A percentile compares a stretch with the other conserved stretches of the same genome.
Conservation (phyloP, 1,140 invertebrate species). For the Pseudomyrmex dendroicus region DNA sequence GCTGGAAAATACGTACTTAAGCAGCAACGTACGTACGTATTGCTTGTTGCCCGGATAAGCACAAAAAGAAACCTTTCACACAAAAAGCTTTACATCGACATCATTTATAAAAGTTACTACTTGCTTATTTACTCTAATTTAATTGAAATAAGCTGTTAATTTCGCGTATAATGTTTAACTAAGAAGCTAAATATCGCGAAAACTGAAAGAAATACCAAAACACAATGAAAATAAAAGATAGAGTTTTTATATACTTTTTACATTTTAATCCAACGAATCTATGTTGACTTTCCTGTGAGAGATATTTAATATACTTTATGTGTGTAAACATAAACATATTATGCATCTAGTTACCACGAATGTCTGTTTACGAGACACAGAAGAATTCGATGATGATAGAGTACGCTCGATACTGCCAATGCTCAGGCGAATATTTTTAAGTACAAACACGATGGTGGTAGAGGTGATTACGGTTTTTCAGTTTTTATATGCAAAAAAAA, state of each 20-base stretch:
- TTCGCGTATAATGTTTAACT: slow-evolving; percentile 24
- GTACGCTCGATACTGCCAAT: slow-evolving; percentile 75
- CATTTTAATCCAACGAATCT: slow-evolving; percentile 67
- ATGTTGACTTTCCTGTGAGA: slow-evolving; percentile 61
- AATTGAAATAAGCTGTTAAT: slow-evolving; percentile 26
- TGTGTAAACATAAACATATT: slow-evolving; percentile 56
- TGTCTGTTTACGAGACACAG: slow-evolving; percentile 53
- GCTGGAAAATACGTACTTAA: slow-evolving; percentile 28
- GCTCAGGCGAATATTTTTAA: slow-evolving; percentile 80
- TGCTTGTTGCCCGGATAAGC: slow-evolving; percentile 54
- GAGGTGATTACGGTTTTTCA: slow-evolving; percentile 63
- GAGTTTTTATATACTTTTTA: slow-evolving; percentile 79
- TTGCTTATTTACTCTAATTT: slow-evolving; percentile 50
- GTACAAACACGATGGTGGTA: slow-evolving; percentile 78
- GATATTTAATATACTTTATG: slow-evolving; percentile 69
- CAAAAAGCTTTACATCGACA: slow-evolving; percentile 44
- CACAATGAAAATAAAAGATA: slow-evolving; percentile 67
- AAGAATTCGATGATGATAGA: slow-evolving; percentile 29
- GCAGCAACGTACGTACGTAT: slow-evolving; percentile 57
- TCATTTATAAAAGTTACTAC: slow-evolving; percentile 47
- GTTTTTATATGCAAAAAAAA: slow-evolving; percentile 61
- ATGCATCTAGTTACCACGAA: slow-evolving; percentile 74
- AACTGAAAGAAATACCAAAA: slow-evolving; percentile 40
- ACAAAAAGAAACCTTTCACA: slow-evolving; percentile 26
- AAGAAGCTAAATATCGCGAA: slow-evolving; percentile 25